Conservation (phyloP, 2,113 vertebrate species). For the Apteryx mantelli region DNA sequence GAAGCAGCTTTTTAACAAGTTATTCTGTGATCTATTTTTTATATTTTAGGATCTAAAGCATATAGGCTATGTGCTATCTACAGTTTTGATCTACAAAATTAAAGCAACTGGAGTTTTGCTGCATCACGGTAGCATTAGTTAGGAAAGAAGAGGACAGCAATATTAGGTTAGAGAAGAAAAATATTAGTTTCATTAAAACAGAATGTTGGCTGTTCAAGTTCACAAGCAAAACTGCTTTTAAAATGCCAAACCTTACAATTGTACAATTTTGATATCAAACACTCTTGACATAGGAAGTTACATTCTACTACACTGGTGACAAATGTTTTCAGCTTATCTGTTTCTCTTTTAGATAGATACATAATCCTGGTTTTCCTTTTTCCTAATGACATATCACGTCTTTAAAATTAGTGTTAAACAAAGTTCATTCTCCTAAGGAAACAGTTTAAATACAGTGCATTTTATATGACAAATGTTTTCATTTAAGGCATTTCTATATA, state of each 20-base stretch:
- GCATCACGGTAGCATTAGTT: neutral
- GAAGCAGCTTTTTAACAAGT: neutral
- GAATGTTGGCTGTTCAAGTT: neutral
- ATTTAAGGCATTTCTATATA: neutral
- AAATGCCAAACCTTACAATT: conserved; percentile 3
- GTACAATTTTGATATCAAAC: neutral
- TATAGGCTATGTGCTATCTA: neutral
- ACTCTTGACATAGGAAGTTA: neutral
- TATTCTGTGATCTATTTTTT: neutral
- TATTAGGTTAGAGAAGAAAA: neutral
- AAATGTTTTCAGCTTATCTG: neutral
- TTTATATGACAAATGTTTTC: neutral
- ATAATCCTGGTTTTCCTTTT: neutral
- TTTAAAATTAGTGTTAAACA: neutral
- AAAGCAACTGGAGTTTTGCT: neutral
- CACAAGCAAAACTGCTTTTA: neutral
- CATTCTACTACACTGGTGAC: neutral
- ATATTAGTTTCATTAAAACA: neutral
- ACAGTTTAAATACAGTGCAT: neutral
- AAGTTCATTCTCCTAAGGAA: conserved; percentile 1
- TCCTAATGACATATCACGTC: neutral
- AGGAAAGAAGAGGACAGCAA: neutral
- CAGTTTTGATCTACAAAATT: neutral
- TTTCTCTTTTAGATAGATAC: neutral
- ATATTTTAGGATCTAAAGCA: neutral